Evolutionary conservation across 2,888 invertebrate genomes (phyloP).

Genomic region (Drosophila putrida): DNA sequence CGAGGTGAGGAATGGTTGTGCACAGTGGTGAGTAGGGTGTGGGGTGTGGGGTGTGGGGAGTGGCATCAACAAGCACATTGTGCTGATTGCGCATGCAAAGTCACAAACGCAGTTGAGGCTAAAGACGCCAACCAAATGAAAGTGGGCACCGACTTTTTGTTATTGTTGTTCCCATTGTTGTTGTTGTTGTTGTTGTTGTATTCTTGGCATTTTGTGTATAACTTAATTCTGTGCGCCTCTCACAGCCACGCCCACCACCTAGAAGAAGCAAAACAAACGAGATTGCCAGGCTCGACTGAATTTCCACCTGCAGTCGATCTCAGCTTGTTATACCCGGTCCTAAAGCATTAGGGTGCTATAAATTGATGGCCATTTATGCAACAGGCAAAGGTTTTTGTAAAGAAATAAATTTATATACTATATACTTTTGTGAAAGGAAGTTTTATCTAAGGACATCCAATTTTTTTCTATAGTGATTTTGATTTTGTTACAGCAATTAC

Average conservation of each 20-base stretch:
- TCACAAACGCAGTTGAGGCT: constrained; percentile 59
- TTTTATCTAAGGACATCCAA: too few species aligned
- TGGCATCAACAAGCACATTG: constrained; percentile 55
- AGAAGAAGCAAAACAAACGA: constrained; percentile 50
- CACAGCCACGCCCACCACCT: constrained; percentile 66
- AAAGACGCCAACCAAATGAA: constrained; percentile 49
- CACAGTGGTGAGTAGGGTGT: not conserved
- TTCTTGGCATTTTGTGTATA: constrained; percentile 64
- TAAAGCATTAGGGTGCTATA: not conserved
- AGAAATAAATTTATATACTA: too few species aligned
- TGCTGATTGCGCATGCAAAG: constrained; percentile 80
- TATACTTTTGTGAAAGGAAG: too few species aligned
- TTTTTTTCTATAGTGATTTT: too few species aligned
- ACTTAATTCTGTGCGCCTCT: constrained; percentile 72
- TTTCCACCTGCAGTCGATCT: constrained; percentile 52
- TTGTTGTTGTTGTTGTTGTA: constrained; percentile 31
- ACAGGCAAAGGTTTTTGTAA: not conserved
- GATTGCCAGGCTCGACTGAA: constrained; percentile 41
- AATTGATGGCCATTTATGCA: not conserved
- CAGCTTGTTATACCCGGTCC: constrained; percentile 9
- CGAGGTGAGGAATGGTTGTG: not conserved
- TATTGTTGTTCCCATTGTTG: constrained; percentile 9
- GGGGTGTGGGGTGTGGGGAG: constrained; percentile 26
- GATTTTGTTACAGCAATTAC: too few species aligned
- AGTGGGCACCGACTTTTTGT: constrained; percentile 46